phyloP scores from a whole-genome alignment of 2,888 invertebrate species.

The Synergus itoensis region DNA sequence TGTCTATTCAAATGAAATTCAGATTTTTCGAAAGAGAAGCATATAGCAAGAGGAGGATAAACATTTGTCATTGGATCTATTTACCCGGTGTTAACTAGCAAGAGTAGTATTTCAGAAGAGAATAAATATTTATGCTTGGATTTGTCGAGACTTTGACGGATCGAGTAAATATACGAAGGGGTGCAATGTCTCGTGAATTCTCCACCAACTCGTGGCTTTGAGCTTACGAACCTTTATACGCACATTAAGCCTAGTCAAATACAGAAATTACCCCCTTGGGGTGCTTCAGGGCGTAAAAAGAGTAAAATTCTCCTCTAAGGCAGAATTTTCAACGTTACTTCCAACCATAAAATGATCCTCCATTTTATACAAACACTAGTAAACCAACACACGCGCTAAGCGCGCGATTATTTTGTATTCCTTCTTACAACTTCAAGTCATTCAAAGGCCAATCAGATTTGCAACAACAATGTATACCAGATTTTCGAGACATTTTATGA shows the following conservation, averaged over 20 bases:
- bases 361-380: too few relatives aligned
- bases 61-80: not conserved
- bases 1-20: too few relatives aligned
- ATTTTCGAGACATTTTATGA: too few relatives aligned
- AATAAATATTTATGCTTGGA: not conserved
- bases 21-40: too few relatives aligned
- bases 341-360: too few relatives aligned
- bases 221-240: not conserved
- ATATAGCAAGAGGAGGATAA: not conserved
- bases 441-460: too few relatives aligned
- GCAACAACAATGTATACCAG: too few relatives aligned
- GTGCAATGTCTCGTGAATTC: not conserved
- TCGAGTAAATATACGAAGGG: conserved; percentile 7
- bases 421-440: too few relatives aligned
- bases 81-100: not conserved
- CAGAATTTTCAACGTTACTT: not conserved
- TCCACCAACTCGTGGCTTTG: not conserved
- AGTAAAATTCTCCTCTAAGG: not conserved
- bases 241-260: not conserved
- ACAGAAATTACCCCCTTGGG: not conserved
- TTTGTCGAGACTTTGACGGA: not conserved
- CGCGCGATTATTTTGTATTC: too few relatives aligned
- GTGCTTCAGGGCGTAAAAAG: not conserved
- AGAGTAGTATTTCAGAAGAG: not conserved
- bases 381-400: too few relatives aligned